These are phyloP conservation scores for Mellilla xanthometata DNA, from an alignment of 2,888 invertebrate genomes.

Conservation along the genomic window DNA sequence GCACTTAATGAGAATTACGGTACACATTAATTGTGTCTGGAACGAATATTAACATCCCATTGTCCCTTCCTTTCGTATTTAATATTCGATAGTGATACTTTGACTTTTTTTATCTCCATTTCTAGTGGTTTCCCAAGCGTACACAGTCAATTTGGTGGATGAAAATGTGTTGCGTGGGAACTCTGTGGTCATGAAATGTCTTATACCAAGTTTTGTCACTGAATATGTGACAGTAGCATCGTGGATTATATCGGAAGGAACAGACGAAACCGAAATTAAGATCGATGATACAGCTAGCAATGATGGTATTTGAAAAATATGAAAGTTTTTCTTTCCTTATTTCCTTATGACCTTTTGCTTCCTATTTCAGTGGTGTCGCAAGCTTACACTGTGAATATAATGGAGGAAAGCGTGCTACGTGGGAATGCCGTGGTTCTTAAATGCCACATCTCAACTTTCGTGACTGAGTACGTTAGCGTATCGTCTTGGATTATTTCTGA, in stretches of 20 bases:
- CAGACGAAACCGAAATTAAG: slow-evolving; percentile 61
- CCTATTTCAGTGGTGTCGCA: slow-evolving; percentile 91
- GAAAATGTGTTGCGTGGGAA: slow-evolving; percentile 93
- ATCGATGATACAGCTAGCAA: slow-evolving; percentile 49
- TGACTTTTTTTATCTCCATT: slow-evolving; percentile 32
- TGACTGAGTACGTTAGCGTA: slow-evolving; percentile 94
- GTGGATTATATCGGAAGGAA: slow-evolving; percentile 88
- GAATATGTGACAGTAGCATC: slow-evolving; percentile 91
- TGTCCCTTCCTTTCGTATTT: slow-evolving; percentile 17
- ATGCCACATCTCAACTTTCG: slow-evolving; percentile 96
- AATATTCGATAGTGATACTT: neutral
- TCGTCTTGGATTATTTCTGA: slow-evolving; percentile 94
- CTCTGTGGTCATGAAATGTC: slow-evolving; percentile 90
- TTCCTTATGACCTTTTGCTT: slow-evolving; percentile 14
- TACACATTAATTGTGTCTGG: slow-evolving; percentile 58
- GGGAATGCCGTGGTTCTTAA: slow-evolving; percentile 95
- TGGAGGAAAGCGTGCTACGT: slow-evolving; percentile 95
- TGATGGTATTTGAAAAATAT: slow-evolving; percentile 52
- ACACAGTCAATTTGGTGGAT: slow-evolving; percentile 92
- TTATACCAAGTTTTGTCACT: slow-evolving; percentile 92
- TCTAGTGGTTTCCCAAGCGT: slow-evolving; percentile 84
- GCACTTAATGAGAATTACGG: slow-evolving; percentile 77
- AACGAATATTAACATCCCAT: slow-evolving; percentile 19
- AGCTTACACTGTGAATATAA: slow-evolving; percentile 93
- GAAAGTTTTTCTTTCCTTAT: neutral